These are phyloP conservation scores for Dasypogon diadema DNA, from an alignment of 2,888 invertebrate genomes.

Conservation along the genomic window DNA sequence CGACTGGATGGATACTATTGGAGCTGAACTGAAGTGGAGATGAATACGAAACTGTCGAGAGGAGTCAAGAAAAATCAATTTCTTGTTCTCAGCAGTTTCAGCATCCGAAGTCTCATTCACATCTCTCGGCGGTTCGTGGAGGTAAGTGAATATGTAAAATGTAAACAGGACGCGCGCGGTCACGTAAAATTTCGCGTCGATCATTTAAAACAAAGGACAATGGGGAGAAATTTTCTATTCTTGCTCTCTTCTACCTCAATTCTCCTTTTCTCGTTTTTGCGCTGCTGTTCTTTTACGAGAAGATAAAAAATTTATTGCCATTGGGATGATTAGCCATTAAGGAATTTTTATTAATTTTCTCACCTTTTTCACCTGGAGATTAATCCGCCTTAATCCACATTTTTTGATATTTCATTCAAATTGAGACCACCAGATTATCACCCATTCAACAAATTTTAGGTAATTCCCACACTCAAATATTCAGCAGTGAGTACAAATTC, in stretches of 20 bases:
- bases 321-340: slow-evolving; percentile 7
- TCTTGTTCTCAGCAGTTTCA: slow-evolving; percentile 49
- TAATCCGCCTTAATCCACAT: neutral
- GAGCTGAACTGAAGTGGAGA: slow-evolving; percentile 2
- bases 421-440: neutral
- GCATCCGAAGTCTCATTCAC: slow-evolving; percentile 37
- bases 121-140: slow-evolving; percentile 41
- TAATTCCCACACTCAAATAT: neutral
- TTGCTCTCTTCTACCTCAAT: slow-evolving; percentile 11
- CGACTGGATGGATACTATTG: slow-evolving; percentile 2
- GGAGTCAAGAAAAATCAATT: slow-evolving; percentile 55
- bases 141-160: slow-evolving; percentile 50
- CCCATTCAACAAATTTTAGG: neutral
- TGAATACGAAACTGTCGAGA: slow-evolving; percentile 42
- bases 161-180: slow-evolving; percentile 57
- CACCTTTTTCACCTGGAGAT: slow-evolving; percentile 18
- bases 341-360: slow-evolving; percentile 9
- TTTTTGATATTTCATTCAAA: neutral
- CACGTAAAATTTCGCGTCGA: slow-evolving; percentile 57
- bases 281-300: slow-evolving; percentile 4
- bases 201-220: slow-evolving; percentile 56
- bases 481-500: neutral
- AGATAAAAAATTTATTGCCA: slow-evolving; percentile 15
- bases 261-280: neutral
- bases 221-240: slow-evolving; percentile 42